Evolutionary conservation across 2,888 invertebrate genomes (phyloP).

Genomic region (Hypomecis atomaria): DNA sequence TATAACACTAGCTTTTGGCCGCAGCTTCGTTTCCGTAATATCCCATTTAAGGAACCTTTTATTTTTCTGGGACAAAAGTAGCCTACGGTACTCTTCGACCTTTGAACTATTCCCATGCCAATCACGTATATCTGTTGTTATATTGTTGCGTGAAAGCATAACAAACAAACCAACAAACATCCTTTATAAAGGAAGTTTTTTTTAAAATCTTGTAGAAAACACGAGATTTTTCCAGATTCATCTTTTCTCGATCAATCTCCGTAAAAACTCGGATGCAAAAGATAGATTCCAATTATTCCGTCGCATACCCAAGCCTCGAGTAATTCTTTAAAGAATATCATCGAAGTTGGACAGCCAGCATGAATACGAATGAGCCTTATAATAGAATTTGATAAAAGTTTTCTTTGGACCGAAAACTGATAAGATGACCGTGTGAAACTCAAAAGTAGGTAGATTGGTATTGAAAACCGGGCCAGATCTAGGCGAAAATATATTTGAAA

Average conservation of each 20-base stretch:
- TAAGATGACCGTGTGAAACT: constrained; percentile 54
- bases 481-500: too few relatives aligned
- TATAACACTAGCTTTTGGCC: too few relatives aligned
- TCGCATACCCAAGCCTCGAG: constrained; percentile 43
- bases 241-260: constrained; percentile 39
- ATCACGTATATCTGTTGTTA: too few relatives aligned
- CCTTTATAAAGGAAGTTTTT: too few relatives aligned
- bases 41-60: too few relatives aligned
- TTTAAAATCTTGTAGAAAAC: background rate
- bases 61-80: too few relatives aligned
- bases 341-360: constrained; percentile 50
- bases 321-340: constrained; percentile 53
- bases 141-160: too few relatives aligned
- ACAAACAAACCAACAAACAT: too few relatives aligned
- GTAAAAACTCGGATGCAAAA: constrained; percentile 33
- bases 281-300: constrained; percentile 42
- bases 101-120: too few relatives aligned
- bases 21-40: too few relatives aligned
- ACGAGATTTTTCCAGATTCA: constrained; percentile 13
- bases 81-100: too few relatives aligned
- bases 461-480: too few relatives aligned
- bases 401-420: constrained; percentile 59
- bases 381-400: constrained; percentile 68
- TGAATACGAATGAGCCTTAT: constrained; percentile 67
- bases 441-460: background rate